Base-by-base conservation (phyloP, 2,888 invertebrate species). In the Gisinianus flammeolus region DNA sequence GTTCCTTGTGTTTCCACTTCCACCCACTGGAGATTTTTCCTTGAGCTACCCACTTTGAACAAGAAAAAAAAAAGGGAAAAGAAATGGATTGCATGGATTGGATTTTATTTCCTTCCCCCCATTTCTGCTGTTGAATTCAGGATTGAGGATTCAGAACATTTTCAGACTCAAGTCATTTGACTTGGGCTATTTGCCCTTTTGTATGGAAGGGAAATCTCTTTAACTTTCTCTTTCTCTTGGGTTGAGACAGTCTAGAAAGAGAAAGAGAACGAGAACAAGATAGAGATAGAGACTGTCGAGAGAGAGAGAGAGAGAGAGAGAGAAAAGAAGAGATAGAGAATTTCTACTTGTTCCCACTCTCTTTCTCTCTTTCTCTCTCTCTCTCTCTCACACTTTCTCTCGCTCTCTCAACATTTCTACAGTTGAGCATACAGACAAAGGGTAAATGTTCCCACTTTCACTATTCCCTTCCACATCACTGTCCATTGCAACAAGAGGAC, bases 81-180 rank as follows among this genome's bases (percentile, higher is more conserved):
- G 35, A 68, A 68, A 44, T 68, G 35, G 26, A 33, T 68, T 68
- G 35, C 35, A 68, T 67, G 68, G 22, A 28, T 28, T 64, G 64
- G 64, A 68, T 68, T 68, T 68, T 68, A 68, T 68, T 68, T 35
- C 44, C 67, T 67, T 44, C 10, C 16, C 52, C n/a, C n/a, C n/a
- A n/a, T n/a, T 22, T 58, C 62, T 62, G 12, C 44, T 44, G 44
- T 44, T 44, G 44, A 44, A 44, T 44, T 44, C n/a, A n/a, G n/a
- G n/a, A n/a, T n/a, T n/a, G n/a, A n/a, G n/a, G n/a, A n/a, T n/a
- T n/a, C n/a, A n/a, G n/a, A n/a, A n/a, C n/a, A n/a, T n/a, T n/a
- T n/a, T n/a, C n/a, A n/a, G 16, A 44, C 44, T 44, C 12, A 16
- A 44, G 19, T 19, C 19, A 44, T 44, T 44, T 44, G 44, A 44